These are phyloP conservation scores for Drosophila leontia DNA, from an alignment of 1,140 invertebrate species.

Conservation along the genomic window DNA sequence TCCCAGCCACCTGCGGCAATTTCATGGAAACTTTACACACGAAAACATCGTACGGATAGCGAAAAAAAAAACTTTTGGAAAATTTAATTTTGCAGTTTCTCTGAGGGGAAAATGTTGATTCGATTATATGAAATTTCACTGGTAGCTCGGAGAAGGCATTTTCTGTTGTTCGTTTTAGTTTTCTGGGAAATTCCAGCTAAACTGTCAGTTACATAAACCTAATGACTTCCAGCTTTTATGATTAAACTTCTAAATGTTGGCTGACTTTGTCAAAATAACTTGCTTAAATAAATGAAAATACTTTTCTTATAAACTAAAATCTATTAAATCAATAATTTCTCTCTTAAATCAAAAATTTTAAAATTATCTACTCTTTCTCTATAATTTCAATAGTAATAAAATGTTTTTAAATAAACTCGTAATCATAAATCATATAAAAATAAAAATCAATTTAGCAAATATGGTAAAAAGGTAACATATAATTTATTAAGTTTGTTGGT, in stretches of 20 bases:
- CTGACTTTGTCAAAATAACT: not conserved
- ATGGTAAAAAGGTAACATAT: too few species aligned
- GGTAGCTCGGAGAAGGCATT: not conserved
- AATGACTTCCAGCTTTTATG: not conserved
- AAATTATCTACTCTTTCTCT: not conserved
- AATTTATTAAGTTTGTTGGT: too few species aligned
- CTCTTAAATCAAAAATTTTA: not conserved
- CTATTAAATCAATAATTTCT: too few species aligned
- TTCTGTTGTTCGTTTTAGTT: not conserved
- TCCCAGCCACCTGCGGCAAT: slow-evolving; percentile 51
- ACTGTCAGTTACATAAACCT: not conserved
- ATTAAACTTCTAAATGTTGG: too few species aligned
- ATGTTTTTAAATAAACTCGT: not conserved
- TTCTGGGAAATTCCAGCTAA: slow-evolving; percentile 2
- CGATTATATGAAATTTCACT: slow-evolving; percentile 59
- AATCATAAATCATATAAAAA: not conserved
- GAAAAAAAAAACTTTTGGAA: slow-evolving; percentile 40
- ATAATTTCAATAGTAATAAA: not conserved
- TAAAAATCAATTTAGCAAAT: too few species aligned
- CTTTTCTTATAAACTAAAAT: not conserved
- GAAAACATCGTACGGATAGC: slow-evolving; percentile 13
- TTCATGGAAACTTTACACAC: slow-evolving; percentile 37
- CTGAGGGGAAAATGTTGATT: slow-evolving; percentile 52
- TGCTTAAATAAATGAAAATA: not conserved
- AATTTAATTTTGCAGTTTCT: slow-evolving; percentile 59